Conservation (phyloP, 2,888 invertebrate species). For the Clusia tigrina region DNA sequence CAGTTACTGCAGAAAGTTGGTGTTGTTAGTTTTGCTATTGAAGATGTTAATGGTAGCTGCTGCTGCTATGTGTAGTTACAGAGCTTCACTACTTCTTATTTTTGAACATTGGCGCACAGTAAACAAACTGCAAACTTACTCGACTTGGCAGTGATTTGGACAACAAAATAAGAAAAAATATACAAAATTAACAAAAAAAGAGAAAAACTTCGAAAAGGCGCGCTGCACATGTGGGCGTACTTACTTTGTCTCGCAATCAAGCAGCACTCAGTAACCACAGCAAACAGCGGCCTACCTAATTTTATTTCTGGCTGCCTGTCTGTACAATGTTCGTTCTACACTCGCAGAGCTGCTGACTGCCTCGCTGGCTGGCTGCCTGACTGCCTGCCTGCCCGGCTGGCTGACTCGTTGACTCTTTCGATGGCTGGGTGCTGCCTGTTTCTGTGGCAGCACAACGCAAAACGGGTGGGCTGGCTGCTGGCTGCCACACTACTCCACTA, state of each 20-base stretch:
- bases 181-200: neutral
- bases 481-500: neutral
- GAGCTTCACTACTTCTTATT: neutral
- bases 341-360: no score
- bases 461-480: neutral
- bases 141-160: neutral
- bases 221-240: slow-evolving; percentile 4
- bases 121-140: neutral
- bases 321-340: no score
- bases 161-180: neutral
- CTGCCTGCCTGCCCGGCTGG: neutral
- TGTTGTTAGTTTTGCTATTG: neutral
- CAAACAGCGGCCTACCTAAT: neutral
- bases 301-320: slow-evolving; percentile 2
- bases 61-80: neutral
- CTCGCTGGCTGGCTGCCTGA: no score
- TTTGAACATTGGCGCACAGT: slow-evolving; percentile 3
- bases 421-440: neutral
- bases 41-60: neutral
- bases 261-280: neutral
- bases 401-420: neutral
- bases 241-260: slow-evolving; percentile 6
- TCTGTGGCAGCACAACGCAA: neutral
- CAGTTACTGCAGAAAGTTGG: neutral
- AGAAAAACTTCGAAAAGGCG: neutral